These are phyloP conservation scores for Colistium nudipinnis DNA, from an alignment of 2,113 vertebrate genomes.

Conservation along the genomic window DNA sequence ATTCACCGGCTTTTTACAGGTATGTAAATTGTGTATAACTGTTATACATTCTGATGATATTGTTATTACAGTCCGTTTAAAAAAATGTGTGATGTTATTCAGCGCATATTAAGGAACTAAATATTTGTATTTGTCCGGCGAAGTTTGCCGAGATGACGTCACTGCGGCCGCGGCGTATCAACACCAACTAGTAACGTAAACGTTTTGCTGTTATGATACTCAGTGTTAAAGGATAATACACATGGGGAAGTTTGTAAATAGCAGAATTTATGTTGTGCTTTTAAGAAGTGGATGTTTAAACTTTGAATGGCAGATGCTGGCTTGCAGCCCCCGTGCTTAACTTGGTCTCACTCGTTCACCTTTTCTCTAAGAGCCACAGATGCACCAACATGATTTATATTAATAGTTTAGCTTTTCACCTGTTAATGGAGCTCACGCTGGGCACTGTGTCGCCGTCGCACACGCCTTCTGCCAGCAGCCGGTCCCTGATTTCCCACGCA, in stretches of 20 bases:
- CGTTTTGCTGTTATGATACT: neutral
- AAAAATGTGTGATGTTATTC: too few species aligned
- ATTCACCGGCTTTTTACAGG: too few species aligned
- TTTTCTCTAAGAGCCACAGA: neutral
- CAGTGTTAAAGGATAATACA: neutral
- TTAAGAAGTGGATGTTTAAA: neutral
- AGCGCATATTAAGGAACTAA: too few species aligned
- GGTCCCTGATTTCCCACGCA: constrained; percentile 92
- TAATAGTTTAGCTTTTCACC: constrained; percentile 72
- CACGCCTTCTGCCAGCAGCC: constrained; percentile 88
- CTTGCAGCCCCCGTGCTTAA: too few species aligned
- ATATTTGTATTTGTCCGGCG: too few species aligned
- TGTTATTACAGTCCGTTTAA: too few species aligned
- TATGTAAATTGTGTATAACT: too few species aligned
- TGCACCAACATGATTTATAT: constrained; percentile 2
- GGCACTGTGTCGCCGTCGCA: constrained; percentile 91
- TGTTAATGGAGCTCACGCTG: constrained; percentile 93
- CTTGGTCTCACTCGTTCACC: neutral
- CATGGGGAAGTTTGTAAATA: neutral
- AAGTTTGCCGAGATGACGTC: too few species aligned
- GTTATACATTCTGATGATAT: too few species aligned
- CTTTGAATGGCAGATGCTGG: neutral
- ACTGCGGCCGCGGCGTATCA: too few species aligned
- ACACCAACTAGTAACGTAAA: too few species aligned
- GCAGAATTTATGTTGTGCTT: neutral